These are phyloP conservation scores for Chionis minor DNA, from an alignment of 2,113 vertebrate genomes.

Conservation along the genomic window DNA sequence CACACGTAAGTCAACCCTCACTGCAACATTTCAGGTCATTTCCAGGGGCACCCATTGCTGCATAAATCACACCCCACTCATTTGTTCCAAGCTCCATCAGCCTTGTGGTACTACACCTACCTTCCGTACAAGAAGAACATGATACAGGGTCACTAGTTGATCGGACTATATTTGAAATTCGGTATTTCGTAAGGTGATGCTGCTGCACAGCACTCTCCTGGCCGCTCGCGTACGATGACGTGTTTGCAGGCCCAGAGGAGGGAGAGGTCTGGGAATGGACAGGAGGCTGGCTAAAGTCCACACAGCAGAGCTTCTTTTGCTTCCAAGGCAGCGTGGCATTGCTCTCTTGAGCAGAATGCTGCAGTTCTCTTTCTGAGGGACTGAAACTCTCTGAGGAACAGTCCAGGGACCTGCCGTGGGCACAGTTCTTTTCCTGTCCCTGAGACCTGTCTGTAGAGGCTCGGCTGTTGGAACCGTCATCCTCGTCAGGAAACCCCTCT, in stretches of 20 bases:
- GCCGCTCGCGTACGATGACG: not conserved
- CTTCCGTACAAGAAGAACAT: conserved; percentile 76
- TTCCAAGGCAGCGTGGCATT: conserved; percentile 59
- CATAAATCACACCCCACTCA: rapidly evolving
- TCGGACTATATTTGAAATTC: conserved; percentile 80
- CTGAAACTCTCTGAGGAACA: conserved; percentile 79
- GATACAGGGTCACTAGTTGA: conserved; percentile 92
- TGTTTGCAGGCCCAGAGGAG: conserved; percentile 60
- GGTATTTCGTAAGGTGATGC: conserved; percentile 43
- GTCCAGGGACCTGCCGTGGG: conserved; percentile 65
- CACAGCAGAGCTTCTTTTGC: conserved; percentile 81
- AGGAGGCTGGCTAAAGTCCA: conserved; percentile 75
- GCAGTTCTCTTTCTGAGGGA: conserved; percentile 74
- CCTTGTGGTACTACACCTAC: conserved; percentile 64
- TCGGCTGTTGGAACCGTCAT: conserved; percentile 60
- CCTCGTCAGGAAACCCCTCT: conserved; percentile 57
- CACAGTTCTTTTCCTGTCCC: conserved; percentile 69
- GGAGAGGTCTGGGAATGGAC: conserved; percentile 56
- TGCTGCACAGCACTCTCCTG: conserved; percentile 55
- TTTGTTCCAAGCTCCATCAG: not conserved
- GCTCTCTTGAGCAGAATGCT: not conserved
- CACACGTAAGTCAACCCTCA: not conserved
- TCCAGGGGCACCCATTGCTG: not conserved
- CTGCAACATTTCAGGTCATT: rapidly evolving
- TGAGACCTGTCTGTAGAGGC: conserved; percentile 53